Percentiles rank a stretch among this genome's conserved stretches.
Conservation (phyloP, 2,888 invertebrate genomes). For the Pyrochroa serraticornis region DNA sequence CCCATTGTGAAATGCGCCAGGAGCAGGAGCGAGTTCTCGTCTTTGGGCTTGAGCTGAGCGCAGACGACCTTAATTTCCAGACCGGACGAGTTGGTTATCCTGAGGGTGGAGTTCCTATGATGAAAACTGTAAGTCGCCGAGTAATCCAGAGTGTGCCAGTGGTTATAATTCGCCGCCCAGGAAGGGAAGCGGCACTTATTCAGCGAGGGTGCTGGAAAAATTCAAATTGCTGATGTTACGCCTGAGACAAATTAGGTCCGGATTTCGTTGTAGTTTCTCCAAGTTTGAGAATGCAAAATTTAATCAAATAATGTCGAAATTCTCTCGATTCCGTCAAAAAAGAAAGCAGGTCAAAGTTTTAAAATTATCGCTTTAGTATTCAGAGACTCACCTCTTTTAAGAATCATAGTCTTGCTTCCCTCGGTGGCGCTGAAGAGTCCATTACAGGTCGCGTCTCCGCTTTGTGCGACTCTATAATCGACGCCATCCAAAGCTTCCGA, state of each 20-base stretch:
- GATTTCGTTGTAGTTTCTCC: constrained; percentile 17
- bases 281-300: constrained; percentile 20
- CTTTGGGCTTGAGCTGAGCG: constrained; percentile 65
- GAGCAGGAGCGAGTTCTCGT: constrained; percentile 65
- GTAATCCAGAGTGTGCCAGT: constrained; percentile 91
- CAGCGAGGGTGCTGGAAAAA: constrained; percentile 66
- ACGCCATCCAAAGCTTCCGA: constrained; percentile 58
- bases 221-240: constrained; percentile 28
- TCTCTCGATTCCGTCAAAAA: constrained; percentile 1
- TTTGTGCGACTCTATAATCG: constrained; percentile 86
- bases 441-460: constrained; percentile 92
- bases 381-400: constrained; percentile 70
- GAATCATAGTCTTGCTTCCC: constrained; percentile 82
- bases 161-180: constrained; percentile 83
- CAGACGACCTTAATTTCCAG: constrained; percentile 72
- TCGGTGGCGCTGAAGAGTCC: constrained; percentile 90
- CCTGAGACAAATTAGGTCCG: constrained; percentile 27
- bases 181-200: constrained; percentile 85
- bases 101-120: constrained; percentile 76
- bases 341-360: neutral
- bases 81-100: constrained; percentile 68
- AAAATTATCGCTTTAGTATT: constrained; percentile 30
- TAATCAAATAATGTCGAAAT: constrained; percentile 29
- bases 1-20: constrained; percentile 76
- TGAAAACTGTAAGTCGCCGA: constrained; percentile 85